Evolutionary conservation across 2,797 vertebrate species (phyloP), one percentile per base, ranked within the genome.

Genomic region (Gastrophryne carolinensis): DNA sequence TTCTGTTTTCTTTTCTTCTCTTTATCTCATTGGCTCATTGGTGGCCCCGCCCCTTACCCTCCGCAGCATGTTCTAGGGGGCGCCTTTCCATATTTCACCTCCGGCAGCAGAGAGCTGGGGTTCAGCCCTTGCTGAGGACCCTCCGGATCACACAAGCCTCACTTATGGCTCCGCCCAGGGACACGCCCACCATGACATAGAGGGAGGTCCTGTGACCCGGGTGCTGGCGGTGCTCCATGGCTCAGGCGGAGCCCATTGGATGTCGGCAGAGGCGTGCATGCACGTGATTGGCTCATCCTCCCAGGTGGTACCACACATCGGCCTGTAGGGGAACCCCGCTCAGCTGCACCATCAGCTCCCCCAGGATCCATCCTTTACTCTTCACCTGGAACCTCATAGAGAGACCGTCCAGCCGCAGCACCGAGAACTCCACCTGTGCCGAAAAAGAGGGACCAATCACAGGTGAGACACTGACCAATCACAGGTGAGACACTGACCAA

Each of bases 361-460:
- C 93, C 50, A 96, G 81, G 29, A 91, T 92, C 0, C 70, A 50
- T 72, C 88, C 91, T 83, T 84, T 94, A 83, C 92, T 95, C 83
- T 93, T 94, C 79, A 96, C 94, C 0, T 86, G 89, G 19, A 95
- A 87, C 80, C 92, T 90, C 83, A 96, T 87, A 37, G 91, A 71
- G 24, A 9, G 86, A 78, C 89, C 91, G 23, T 86, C 72, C 34
- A 94, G 85, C 11, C 87, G 80, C 0, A 72, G 71, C 56, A 95
- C 86, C n/a, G 60, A 66, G 73, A 93, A 93, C 1, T 91, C 87
- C 73, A 95, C 83, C 94, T 95, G 83, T 4, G 2, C 17, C 9
- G 24, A 44, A 17, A 44, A 1, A 44, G 15, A 41, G 39, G 17
- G 0, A 19, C 47, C 15, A 3, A 29, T 29, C 1, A 54, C 19